Percentiles rank a stretch among this genome's conserved stretches.
Evolutionary conservation across 2,888 invertebrate species (phyloP).

Genomic region (Agrotis clavis): DNA sequence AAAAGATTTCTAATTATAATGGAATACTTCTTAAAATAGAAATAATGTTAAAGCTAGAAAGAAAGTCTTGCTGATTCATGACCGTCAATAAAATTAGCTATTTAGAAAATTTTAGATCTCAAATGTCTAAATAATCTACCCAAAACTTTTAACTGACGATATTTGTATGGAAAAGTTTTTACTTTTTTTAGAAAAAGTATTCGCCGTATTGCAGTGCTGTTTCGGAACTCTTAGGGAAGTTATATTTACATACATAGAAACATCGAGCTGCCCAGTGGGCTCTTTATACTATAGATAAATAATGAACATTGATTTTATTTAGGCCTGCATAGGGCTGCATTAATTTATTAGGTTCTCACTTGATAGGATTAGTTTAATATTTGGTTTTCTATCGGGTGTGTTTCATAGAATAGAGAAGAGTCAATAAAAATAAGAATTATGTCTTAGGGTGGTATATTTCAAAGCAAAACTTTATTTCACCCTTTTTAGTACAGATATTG

Average conservation of each 20-base stretch:
- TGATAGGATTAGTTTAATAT: neutral
- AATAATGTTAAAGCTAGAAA: constrained; percentile 27
- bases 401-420: neutral
- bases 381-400: neutral
- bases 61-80: constrained; percentile 24
- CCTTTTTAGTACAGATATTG: no score
- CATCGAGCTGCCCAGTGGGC: neutral
- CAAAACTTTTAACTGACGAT: constrained; percentile 9
- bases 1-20: constrained; percentile 29
- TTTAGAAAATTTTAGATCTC: constrained; percentile 25
- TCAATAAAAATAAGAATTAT: constrained; percentile 2
- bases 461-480: neutral
- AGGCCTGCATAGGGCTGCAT: neutral
- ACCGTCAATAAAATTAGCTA: constrained; percentile 26
- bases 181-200: constrained; percentile 1
- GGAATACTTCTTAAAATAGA: constrained; percentile 22
- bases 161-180: constrained; percentile 6
- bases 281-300: constrained; percentile 9
- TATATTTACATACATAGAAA: neutral
- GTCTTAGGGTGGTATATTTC: neutral
- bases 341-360: neutral
- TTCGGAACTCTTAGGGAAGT: neutral
- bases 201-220: neutral
- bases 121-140: constrained; percentile 14
- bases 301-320: constrained; percentile 8